Percentiles rank a stretch among this genome's conserved stretches.
Evolutionary conservation across 2,797 vertebrate species (phyloP).

Genomic region (Microctenopoma steveboyesi): DNA sequence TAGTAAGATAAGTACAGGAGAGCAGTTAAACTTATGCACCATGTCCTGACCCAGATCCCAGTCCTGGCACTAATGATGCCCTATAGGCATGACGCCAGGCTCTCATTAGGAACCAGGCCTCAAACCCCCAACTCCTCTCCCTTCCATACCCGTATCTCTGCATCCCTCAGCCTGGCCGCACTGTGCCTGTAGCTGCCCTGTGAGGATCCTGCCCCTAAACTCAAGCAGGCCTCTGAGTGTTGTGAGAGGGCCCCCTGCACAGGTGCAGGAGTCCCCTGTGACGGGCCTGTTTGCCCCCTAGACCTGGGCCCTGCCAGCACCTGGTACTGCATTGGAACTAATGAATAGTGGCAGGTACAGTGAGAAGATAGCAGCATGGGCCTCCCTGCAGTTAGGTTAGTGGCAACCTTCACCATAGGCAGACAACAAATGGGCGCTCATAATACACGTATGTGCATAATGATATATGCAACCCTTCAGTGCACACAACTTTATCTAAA

Average conservation of each 20-base stretch:
- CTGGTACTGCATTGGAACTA: conserved; percentile 88
- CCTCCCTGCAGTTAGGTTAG: conserved; percentile 74
- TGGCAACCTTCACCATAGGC: conserved; percentile 57
- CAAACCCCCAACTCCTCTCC: conserved; percentile 62
- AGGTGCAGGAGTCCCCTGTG: conserved; percentile 84
- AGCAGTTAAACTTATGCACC: conserved; percentile 67
- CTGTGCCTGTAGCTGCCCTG: conserved; percentile 75
- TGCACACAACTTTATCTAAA: conserved; percentile 24
- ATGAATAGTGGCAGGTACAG: conserved; percentile 89
- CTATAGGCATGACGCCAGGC: conserved; percentile 77
- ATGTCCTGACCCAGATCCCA: conserved; percentile 84
- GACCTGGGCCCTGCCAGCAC: conserved; percentile 75
- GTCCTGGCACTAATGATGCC: conserved; percentile 85
- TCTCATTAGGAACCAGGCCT: conserved; percentile 81
- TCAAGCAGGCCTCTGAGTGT: conserved; percentile 45
- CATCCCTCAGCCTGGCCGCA: conserved; percentile 52
- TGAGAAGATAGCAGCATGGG: conserved; percentile 55
- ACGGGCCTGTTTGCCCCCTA: conserved; percentile 69
- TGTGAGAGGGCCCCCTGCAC: conserved; percentile 79
- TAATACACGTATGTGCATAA: conserved; percentile 50
- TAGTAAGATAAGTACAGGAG: conserved; percentile 34
- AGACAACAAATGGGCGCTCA: conserved; percentile 56
- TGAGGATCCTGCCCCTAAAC: conserved; percentile 66
- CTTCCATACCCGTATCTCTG: conserved; percentile 22
- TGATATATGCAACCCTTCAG: conserved; percentile 34